Evolutionary conservation across 2,888 invertebrate genomes (phyloP), one percentile per base, ranked within the genome.

Genomic region (Pinctada fucata): DNA sequence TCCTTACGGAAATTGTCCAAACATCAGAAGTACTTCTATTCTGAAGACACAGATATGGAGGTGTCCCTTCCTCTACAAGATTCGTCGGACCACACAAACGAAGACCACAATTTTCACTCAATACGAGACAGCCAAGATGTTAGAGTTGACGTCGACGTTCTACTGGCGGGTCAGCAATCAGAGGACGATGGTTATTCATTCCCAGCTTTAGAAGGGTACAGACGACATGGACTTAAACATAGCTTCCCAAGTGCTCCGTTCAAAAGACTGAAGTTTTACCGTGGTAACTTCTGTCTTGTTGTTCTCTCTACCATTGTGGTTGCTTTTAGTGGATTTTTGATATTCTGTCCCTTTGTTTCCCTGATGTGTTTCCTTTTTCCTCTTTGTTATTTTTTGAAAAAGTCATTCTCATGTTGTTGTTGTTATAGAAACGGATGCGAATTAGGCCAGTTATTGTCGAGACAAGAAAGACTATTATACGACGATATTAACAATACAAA

Each of bases 401-500:
- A 86, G 50, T 79, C 88, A 63, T 88, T 87, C 49, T 87, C 85
- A 48, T 91, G 90, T 79, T 90, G 91, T 78, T 89, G 85, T 85
- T 89, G 89, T 76, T 85, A 82, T 70, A 80, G 82, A 58, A 77
- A 78, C 45, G 80, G 89, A 52, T 91, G 90, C 84, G 89, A 91
- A 68, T 91, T 87, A 80, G 87, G 89, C 76, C 84, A 87, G 77
- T 83, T 90, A 76, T 89, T 93, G 71, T 88, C 92, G 31, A 91
- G 92, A 16, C 91, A 92, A 47, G 94, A 94, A 83, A 90, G 92
- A 31, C 89, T 93, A 78, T 94, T 94, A 94, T 88, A 88, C 48
- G 75, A 81, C 70, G 81, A 81, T 72, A 76, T 93, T 79, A 92
- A 92, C 45, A 87, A 89, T 49, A 89, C 90, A 81, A 89, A 89